These are phyloP conservation scores for Dufourea novaeangliae DNA, from an alignment of 1,140 invertebrate genomes.

Conservation along the genomic window DNA sequence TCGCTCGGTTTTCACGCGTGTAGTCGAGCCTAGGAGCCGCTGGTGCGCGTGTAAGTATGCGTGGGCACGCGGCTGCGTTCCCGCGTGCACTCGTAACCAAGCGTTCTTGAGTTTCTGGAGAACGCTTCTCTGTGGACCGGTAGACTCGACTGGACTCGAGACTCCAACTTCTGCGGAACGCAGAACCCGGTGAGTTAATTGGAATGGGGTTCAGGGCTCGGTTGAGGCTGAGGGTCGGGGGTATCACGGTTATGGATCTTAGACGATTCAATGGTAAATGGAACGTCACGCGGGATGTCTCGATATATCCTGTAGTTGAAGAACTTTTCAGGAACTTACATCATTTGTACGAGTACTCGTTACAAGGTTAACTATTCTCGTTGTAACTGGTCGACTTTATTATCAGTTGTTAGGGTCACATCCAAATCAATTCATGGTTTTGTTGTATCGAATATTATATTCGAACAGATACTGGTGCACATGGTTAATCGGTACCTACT, in stretches of 20 bases:
- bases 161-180: neutral
- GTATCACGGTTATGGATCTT: neutral
- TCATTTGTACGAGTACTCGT: no score
- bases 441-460: no score
- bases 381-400: no score
- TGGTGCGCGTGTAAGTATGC: slow-evolving; percentile 22
- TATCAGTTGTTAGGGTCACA: no score
- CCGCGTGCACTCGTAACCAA: slow-evolving; percentile 14
- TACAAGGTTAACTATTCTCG: no score
- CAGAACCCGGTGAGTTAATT: neutral
- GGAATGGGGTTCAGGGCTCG: neutral
- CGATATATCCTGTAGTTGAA: no score
- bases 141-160: neutral
- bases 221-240: neutral
- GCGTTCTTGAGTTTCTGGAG: neutral
- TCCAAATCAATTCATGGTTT: no score
- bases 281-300: neutral
- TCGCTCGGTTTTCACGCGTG: slow-evolving; percentile 21
- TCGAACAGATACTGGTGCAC: no score
- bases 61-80: neutral
- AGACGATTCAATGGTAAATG: neutral
- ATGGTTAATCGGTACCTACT: no score
- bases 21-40: slow-evolving; percentile 4
- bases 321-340: no score
- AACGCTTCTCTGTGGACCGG: neutral